phyloP scores from a whole-genome alignment of 2,113 vertebrate species.

The Aegithalos caudatus region DNA sequence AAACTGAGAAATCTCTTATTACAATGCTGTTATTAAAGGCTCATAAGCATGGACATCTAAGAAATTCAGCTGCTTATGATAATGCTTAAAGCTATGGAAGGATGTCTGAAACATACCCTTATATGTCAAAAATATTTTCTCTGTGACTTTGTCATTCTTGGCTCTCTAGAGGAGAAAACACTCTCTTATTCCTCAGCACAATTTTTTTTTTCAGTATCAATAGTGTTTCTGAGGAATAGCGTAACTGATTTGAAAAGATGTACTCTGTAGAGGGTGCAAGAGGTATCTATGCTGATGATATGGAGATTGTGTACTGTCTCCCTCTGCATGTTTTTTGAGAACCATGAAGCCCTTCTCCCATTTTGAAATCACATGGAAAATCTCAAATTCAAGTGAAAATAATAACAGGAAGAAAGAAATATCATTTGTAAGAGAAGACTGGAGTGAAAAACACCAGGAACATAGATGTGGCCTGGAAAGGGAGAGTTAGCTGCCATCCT shows the following conservation, averaged over 20 bases:
- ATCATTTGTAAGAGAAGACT: not conserved
- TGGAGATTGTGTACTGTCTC: not conserved
- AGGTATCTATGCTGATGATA: not conserved
- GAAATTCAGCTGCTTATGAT: constrained; percentile 15
- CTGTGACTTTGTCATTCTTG: constrained; percentile 35
- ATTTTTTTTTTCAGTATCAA: not conserved
- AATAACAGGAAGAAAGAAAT: not conserved
- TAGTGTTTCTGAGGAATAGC: not conserved
- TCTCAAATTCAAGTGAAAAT: not conserved
- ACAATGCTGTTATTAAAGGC: not conserved
- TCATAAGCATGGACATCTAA: not conserved
- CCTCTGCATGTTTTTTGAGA: not conserved
- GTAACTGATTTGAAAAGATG: not conserved
- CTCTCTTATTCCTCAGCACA: not conserved
- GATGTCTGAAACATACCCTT: constrained; percentile 23
- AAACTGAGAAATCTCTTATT: not conserved
- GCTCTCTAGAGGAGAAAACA: not conserved
- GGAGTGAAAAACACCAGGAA: not conserved
- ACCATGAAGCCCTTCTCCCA: not conserved
- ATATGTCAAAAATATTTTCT: constrained; percentile 49
- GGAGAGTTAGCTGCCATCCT: not conserved
- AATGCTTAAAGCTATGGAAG: not conserved
- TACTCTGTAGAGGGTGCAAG: not conserved
- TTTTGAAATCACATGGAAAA: not conserved
- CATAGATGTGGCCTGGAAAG: not conserved